phyloP scores from a whole-genome alignment of 2,113 vertebrate species.

The Sphaerodactylus townsendi region DNA sequence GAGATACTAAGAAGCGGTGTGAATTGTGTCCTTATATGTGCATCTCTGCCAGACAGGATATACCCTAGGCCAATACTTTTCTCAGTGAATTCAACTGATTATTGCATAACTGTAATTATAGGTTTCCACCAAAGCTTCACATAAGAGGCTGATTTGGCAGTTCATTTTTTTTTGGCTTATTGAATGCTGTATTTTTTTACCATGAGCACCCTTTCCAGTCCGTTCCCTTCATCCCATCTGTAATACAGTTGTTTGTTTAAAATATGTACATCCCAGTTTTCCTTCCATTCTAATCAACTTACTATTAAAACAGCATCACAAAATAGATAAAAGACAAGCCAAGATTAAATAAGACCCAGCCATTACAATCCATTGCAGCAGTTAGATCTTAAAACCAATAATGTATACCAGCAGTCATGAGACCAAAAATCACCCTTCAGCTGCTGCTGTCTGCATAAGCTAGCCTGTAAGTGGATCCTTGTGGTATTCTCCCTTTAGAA shows the following conservation, averaged over 20 bases:
- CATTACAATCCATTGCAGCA: no score
- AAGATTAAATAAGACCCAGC: no score
- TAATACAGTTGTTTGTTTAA: not conserved
- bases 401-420: no score
- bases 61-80: no score
- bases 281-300: no score
- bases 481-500: not conserved
- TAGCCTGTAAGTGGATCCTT: constrained; percentile 5
- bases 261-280: no score
- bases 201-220: not conserved
- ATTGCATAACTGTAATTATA: not conserved
- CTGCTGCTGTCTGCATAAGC: constrained; percentile 15
- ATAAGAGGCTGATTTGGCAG: not conserved
- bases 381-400: no score
- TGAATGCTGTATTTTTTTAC: not conserved
- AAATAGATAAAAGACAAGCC: no score
- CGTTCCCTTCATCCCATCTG: not conserved
- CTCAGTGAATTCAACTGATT: not conserved
- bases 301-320: no score
- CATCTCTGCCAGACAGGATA: not conserved
- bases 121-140: not conserved
- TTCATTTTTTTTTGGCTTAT: not conserved
- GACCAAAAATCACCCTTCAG: not conserved
- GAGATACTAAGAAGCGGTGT: not conserved
- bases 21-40: not conserved